These are phyloP conservation scores for Parapristionchus giblindavisi DNA, from an alignment of 2,888 invertebrate genomes.

Conservation along the genomic window DNA sequence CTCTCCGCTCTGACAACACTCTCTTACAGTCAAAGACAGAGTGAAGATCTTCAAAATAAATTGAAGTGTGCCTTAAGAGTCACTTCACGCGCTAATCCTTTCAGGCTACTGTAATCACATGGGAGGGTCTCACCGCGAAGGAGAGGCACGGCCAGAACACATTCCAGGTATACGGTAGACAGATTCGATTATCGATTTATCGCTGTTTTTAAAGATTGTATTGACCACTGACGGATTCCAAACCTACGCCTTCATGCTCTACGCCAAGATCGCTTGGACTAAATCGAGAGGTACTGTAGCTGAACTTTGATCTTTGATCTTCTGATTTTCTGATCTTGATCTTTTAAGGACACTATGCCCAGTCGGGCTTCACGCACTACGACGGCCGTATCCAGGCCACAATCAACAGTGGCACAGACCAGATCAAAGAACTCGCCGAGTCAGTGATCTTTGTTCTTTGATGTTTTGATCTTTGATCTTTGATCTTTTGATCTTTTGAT, in stretches of 20 bases:
- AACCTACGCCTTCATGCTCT: conserved; percentile 86
- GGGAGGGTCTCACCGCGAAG: conserved; percentile 77
- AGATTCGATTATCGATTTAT: not conserved
- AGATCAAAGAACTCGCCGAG: conserved; percentile 83
- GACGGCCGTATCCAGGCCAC: conserved; percentile 82
- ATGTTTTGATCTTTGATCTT: not conserved
- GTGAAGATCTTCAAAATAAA: not conserved
- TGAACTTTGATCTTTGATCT: no score
- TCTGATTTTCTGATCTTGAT: no score
- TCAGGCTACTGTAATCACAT: conserved; percentile 84
- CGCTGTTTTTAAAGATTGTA: conserved; percentile 74
- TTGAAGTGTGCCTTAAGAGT: not conserved
- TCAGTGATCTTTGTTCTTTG: conserved; percentile 68
- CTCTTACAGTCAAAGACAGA: no score
- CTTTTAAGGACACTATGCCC: conserved; percentile 76
- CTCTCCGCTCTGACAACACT: no score
- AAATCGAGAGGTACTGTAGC: conserved; percentile 49
- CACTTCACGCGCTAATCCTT: conserved; percentile 23
- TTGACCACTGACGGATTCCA: conserved; percentile 81
- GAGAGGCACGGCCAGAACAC: conserved; percentile 74
- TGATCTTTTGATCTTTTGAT: not conserved
- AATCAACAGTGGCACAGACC: conserved; percentile 90
- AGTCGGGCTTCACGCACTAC: conserved; percentile 88
- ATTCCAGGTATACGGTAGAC: conserved; percentile 73
- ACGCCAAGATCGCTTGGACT: conserved; percentile 88